Base-by-base conservation (phyloP, 2,888 invertebrate species). In the Andrena camellia region DNA sequence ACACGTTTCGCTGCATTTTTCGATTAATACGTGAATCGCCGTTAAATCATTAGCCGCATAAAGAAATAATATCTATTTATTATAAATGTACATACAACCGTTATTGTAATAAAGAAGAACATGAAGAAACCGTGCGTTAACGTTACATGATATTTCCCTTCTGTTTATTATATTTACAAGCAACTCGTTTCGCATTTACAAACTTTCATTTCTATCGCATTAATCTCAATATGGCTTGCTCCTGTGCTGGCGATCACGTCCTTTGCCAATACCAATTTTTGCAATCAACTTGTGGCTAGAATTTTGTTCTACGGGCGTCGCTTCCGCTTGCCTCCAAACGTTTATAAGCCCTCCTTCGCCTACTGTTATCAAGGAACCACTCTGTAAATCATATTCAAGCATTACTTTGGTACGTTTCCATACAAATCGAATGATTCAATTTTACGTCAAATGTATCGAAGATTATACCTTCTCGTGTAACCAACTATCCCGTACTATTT, bases 341-440 rank as follows among this genome's bases (percentile, higher is more conserved):
- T 96, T 95, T 13, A 97, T 89, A 59, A 96, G 93, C 17, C 97
- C 97, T n/a, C 95, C 94, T 94, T 97, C 97, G 3, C 97, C 97
- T 26, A 96, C 96, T 10, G 97, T 97, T 81, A 97, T 92, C 64
- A 97, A 92, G 26, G 96, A 83, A 85, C 96, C 96, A 33, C 94
- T 95, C 96, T 97, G 93, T 17, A 94, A 93, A 90, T 86, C 17
- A 42, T 63, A 69, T 71, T 73, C 60, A 63, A 81, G 26, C 57
- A 66, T 74, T 59, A 60, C 13, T 62, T 59, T 42, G 35, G 6
- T n/a, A 48, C 17, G 26, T 33, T 63, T 35, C 13, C 23, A 2
- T 20, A 54, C 31, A 66, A 7, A 50, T 64, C 0, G 69, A 57
- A 26, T 50, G 33, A 54, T 48, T 54, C 0, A 50, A 23, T 31